Conservation (phyloP, 2,888 invertebrate genomes). For the Pyrocoelia pectoralis region DNA sequence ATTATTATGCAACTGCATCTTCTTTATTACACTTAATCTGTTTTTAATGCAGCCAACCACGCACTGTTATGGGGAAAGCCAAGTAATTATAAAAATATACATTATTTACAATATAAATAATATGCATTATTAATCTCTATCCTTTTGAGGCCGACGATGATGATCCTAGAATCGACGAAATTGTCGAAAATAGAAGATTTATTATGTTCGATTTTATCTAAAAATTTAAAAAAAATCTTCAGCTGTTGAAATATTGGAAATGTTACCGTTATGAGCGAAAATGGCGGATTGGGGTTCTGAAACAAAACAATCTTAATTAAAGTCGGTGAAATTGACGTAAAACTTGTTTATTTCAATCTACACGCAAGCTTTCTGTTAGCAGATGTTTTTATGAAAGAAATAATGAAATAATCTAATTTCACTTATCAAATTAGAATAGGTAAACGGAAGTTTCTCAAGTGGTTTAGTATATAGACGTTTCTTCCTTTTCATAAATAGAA, state of each 20-base stretch:
- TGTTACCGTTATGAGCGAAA: slow-evolving; percentile 7
- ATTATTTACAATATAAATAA: background rate
- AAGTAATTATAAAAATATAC: background rate
- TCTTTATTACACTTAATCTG: background rate
- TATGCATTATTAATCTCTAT: background rate
- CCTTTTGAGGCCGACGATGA: slow-evolving; percentile 43
- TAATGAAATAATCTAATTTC: too few relatives aligned
- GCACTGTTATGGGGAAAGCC: background rate
- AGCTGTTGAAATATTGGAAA: too few relatives aligned
- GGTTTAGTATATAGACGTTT: too few relatives aligned
- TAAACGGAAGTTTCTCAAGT: too few relatives aligned
- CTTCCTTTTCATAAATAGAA: too few relatives aligned
- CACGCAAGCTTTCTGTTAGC: too few relatives aligned
- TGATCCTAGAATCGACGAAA: slow-evolving; percentile 52
- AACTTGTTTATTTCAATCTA: background rate
- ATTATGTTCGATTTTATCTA: slow-evolving; percentile 51
- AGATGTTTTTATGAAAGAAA: too few relatives aligned
- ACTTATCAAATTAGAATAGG: too few relatives aligned
- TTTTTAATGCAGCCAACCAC: background rate
- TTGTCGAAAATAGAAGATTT: slow-evolving; percentile 52
- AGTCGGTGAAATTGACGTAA: background rate
- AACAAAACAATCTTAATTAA: background rate
- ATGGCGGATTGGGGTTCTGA: slow-evolving; percentile 2
- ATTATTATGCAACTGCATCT: slow-evolving; percentile 6
- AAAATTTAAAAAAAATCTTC: slow-evolving; percentile 22